Evolutionary conservation across 2,797 vertebrate genomes (phyloP).

Genomic region (Bovichtus variegatus): DNA sequence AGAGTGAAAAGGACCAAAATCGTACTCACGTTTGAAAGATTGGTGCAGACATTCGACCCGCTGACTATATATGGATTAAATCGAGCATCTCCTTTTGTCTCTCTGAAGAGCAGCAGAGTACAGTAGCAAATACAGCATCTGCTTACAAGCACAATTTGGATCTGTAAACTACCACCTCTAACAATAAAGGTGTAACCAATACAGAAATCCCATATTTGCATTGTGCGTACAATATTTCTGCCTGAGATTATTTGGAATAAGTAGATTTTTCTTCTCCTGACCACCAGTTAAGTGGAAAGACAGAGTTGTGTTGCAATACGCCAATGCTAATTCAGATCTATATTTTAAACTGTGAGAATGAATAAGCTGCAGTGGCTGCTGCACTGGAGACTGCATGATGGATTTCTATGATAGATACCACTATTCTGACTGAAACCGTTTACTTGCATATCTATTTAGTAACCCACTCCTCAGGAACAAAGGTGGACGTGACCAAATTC

Average conservation of each 20-base stretch:
- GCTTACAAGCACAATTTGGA: slow-evolving; percentile 68
- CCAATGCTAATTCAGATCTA: slow-evolving; percentile 36
- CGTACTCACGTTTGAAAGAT: slow-evolving; percentile 61
- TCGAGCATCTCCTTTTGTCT: slow-evolving; percentile 57
- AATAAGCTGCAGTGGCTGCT: slow-evolving; percentile 47
- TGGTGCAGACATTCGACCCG: slow-evolving; percentile 53
- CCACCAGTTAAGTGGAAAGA: slow-evolving; percentile 26
- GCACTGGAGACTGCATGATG: slow-evolving; percentile 27
- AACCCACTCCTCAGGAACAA: slow-evolving; percentile 89
- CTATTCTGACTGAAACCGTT: slow-evolving; percentile 68
- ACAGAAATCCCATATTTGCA: slow-evolving; percentile 55
- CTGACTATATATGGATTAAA: slow-evolving; percentile 53
- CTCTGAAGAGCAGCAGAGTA: slow-evolving; percentile 64
- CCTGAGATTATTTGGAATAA: slow-evolving; percentile 45
- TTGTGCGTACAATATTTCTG: slow-evolving; percentile 44
- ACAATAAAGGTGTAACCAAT: slow-evolving; percentile 38
- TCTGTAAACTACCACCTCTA: slow-evolving; percentile 57
- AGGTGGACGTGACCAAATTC: slow-evolving; percentile 87
- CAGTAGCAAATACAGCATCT: slow-evolving; percentile 50
- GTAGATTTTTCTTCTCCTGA: slow-evolving; percentile 35
- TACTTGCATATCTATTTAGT: slow-evolving; percentile 76
- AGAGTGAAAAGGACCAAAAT: slow-evolving; percentile 87
- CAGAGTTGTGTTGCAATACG: slow-evolving; percentile 44
- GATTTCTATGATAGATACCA: slow-evolving; percentile 54
- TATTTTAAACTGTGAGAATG: slow-evolving; percentile 46